A percentile compares a stretch with the other conserved stretches of the same genome.
phyloP scores from a whole-genome alignment of 2,113 vertebrate genomes.

The Phrynosoma platyrhinos region DNA sequence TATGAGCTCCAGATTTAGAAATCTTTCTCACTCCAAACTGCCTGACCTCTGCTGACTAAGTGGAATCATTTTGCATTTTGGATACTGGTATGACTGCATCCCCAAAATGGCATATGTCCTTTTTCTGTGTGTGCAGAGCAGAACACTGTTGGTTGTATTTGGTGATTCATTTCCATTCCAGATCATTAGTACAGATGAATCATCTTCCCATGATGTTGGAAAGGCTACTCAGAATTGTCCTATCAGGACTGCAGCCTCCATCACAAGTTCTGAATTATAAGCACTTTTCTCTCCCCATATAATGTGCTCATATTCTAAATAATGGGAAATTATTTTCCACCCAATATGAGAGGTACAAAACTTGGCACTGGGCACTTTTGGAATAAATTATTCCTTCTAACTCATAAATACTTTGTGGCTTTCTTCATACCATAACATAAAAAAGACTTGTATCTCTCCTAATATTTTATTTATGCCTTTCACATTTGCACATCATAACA shows the following conservation, averaged over 20 bases:
- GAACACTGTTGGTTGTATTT: conserved; percentile 3
- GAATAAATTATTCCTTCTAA: background rate
- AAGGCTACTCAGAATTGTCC: background rate
- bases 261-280: background rate
- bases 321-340: background rate
- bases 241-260: background rate
- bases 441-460: background rate
- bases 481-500: conserved; percentile 4
- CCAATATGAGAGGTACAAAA: background rate
- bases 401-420: background rate
- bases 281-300: background rate
- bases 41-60: conserved; percentile 19
- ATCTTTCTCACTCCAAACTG: background rate
- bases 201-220: conserved; percentile 15
- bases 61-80: conserved; percentile 10
- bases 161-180: conserved; percentile 37
- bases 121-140: background rate
- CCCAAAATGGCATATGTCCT: conserved; percentile 14
- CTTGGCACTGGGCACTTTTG: background rate
- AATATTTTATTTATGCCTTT: background rate
- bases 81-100: background rate
- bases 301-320: background rate
- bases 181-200: conserved; percentile 1
- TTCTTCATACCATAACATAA: background rate
- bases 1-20: conserved; percentile 14